Conservation (phyloP, 2,113 vertebrate genomes). For the Athene noctua region DNA sequence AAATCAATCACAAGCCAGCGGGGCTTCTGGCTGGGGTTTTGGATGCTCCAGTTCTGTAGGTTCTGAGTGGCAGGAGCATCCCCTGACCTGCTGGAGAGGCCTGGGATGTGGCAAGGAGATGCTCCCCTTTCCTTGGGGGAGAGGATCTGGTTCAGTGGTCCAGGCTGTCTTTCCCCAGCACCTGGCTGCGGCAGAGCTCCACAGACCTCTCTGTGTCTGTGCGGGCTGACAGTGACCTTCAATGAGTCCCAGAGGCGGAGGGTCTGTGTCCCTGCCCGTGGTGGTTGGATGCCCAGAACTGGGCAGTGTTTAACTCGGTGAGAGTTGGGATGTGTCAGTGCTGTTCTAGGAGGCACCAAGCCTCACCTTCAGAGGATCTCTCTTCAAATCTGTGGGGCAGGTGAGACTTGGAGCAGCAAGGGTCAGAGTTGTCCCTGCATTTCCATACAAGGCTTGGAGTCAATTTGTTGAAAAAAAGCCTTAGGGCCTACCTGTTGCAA, state of each 20-base stretch:
- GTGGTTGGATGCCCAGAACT: neutral
- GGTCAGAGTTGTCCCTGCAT: neutral
- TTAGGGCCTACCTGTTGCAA: neutral
- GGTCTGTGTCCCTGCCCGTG: neutral
- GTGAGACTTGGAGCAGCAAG: neutral
- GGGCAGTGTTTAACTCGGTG: neutral
- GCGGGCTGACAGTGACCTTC: neutral
- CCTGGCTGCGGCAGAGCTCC: neutral
- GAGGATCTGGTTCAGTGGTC: accelerated
- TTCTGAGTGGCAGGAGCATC: neutral
- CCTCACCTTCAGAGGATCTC: neutral
- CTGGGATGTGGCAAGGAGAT: neutral
- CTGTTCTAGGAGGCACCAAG: neutral
- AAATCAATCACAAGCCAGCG: accelerated
- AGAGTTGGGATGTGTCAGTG: neutral
- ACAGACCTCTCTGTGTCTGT: accelerated
- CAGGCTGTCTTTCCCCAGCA: neutral
- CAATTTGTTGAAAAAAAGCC: neutral
- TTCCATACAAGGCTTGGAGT: neutral
- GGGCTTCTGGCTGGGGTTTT: neutral
- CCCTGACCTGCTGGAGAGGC: neutral
- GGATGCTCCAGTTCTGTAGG: neutral
- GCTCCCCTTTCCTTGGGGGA: neutral
- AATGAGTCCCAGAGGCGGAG: neutral
- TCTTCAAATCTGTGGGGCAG: neutral